phyloP scores from a whole-genome alignment of 92 coral and sea anemone species.

The Siderastrea radians region DNA sequence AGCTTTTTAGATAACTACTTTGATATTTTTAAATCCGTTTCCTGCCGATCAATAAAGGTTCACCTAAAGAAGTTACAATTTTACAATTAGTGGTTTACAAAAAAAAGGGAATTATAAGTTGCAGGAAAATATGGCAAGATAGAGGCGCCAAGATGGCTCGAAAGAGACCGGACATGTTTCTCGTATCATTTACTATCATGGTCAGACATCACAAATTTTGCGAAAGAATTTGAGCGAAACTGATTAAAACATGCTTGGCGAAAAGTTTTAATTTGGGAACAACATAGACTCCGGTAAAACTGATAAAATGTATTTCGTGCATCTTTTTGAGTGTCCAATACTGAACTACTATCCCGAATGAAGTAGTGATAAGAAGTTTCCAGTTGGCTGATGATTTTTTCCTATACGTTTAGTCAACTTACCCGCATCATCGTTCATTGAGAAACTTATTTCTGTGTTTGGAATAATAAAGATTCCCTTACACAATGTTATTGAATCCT shows the following conservation, averaged over 20 bases:
- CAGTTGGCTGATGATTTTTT: constrained; percentile 18
- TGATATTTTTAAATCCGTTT: constrained; percentile 11
- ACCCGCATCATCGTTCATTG: neutral
- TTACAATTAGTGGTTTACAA: constrained; percentile 31
- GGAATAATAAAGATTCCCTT: neutral
- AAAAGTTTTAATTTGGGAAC: neutral
- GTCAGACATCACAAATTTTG: constrained; percentile 28
- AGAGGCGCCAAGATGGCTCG: constrained; percentile 76
- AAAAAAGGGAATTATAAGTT: constrained; percentile 16
- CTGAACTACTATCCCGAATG: constrained; percentile 12
- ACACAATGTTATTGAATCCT: neutral
- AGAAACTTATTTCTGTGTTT: neutral
- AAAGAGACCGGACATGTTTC: constrained; percentile 58
- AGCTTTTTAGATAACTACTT: constrained; percentile 13
- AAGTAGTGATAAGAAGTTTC: neutral
- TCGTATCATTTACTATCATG: neutral
- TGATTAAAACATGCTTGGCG: constrained; percentile 13
- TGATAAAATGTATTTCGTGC: neutral
- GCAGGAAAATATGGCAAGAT: constrained; percentile 33
- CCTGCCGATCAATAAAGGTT: constrained; percentile 20
- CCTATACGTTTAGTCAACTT: neutral
- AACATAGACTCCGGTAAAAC: neutral
- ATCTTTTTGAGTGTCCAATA: neutral
- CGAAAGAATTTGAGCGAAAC: constrained; percentile 12
- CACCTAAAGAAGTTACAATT: constrained; percentile 17